Evolutionary conservation across 2,888 invertebrate genomes (phyloP), one percentile per base, ranked within the genome.

Genomic region (Luperina testacea): DNA sequence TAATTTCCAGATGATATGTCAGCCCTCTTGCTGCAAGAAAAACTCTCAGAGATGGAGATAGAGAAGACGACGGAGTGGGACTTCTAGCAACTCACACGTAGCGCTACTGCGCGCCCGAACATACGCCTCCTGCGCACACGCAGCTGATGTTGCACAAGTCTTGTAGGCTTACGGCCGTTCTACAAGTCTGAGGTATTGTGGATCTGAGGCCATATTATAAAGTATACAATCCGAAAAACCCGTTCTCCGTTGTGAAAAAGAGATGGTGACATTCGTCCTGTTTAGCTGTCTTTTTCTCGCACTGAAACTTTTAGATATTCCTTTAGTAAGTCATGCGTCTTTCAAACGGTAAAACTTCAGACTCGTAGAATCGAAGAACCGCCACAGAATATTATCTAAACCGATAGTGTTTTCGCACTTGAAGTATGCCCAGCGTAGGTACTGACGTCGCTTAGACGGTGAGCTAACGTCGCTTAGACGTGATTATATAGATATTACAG

Each of bases 61-160:
- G 97, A 97, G 87, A 97, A 96, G 87, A 91, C 97, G 3, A 97
- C 97, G 38, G 97, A 97, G 86, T 98, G 98, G 98, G 98, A 98
- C 93, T 98, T 98, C 93, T 97, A 96, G 93, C 80, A 69, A 78
- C 83, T 59, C 51, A 53, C 63, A 9, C 59, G 9, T 13, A 20
- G n/a, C 24, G 13, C 1, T 32, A 20, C 32, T 20, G n/a, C 42
- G 42, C 67, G 45, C 68, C 13, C 27, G 38, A 45, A 61, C 42
- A 32, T 73, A 83, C 85, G 85, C 71, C 82, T 81, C 73, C 82
- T 51, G 42, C n/a, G 77, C 70, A 32, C 67, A 2, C 53, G 32
- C 75, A 77, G 61, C 53, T 71, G 45, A 67, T 70, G 61, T 61
- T 24, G 20, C 64, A 27, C n/a, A n/a, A 20, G 27, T 69, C 45